A percentile compares a stretch with the other conserved stretches of the same genome.
Conservation (phyloP, 1,140 invertebrate genomes). For the Pseudomyrmex concolor region DNA sequence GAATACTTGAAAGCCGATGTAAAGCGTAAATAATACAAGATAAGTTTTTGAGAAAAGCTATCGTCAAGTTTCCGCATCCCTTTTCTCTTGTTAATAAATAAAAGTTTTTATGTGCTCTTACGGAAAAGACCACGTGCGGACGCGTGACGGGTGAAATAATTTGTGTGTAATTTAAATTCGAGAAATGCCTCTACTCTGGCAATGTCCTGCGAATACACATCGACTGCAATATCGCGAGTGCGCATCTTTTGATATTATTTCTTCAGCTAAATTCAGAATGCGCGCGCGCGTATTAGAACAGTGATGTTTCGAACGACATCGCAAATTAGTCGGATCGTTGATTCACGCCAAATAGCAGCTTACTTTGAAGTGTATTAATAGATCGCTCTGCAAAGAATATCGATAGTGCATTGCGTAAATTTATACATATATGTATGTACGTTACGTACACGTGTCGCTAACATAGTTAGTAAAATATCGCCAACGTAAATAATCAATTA, state of each 20-base stretch:
- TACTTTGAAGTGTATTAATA: slow-evolving; percentile 51
- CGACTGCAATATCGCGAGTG: slow-evolving; percentile 1
- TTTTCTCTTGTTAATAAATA: too few relatives aligned
- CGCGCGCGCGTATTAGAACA: not conserved
- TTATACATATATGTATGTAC: too few relatives aligned
- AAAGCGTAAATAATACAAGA: too few relatives aligned
- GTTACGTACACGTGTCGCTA: not conserved
- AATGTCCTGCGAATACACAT: not conserved
- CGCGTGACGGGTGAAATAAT: not conserved
- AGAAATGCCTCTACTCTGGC: too few relatives aligned
- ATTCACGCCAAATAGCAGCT: slow-evolving; percentile 40
- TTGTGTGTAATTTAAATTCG: too few relatives aligned
- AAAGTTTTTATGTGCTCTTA: too few relatives aligned
- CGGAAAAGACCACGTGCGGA: too few relatives aligned
- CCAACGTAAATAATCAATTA: slow-evolving; percentile 10
- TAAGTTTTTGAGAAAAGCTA: too few relatives aligned
- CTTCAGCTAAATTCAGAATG: slow-evolving; percentile 14
- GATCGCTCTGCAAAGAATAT: slow-evolving; percentile 25
- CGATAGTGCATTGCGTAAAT: not conserved
- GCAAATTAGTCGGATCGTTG: slow-evolving; percentile 57
- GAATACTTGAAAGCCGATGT: too few relatives aligned
- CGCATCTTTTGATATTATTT: slow-evolving; percentile 25
- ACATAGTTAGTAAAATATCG: slow-evolving; percentile 14
- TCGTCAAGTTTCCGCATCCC: too few relatives aligned
- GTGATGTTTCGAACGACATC: slow-evolving; percentile 33